Evolutionary conservation across 2,888 invertebrate genomes (phyloP).

Genomic region (Teleiodes luculella): DNA sequence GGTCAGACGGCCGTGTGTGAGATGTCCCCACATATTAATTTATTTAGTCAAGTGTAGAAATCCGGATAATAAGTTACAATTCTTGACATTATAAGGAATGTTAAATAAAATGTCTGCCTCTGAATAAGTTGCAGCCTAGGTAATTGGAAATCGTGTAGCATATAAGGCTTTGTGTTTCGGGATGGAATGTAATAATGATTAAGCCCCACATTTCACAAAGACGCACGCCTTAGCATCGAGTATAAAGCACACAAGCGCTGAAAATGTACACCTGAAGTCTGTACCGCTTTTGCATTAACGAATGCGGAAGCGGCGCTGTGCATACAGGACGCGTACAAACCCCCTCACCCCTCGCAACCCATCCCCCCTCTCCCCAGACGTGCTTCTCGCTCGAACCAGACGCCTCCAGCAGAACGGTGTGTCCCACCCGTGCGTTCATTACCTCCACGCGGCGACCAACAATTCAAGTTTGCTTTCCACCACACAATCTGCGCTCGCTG

Average conservation of each 20-base stretch:
- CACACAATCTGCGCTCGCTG: conserved; percentile 67
- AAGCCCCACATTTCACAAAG: conserved; percentile 70
- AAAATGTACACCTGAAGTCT: conserved; percentile 78
- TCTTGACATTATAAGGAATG: too few species aligned
- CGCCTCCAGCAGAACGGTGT: conserved; percentile 68
- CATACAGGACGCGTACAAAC: conserved; percentile 73
- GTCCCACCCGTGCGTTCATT: conserved; percentile 76
- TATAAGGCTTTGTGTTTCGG: conserved; percentile 38
- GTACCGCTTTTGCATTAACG: conserved; percentile 78
- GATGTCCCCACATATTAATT: too few species aligned
- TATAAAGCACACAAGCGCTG: conserved; percentile 75
- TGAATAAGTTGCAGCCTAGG: too few species aligned
- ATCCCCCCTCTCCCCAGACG: conserved; percentile 36
- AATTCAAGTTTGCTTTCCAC: conserved; percentile 78
- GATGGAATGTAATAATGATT: conserved; percentile 74
- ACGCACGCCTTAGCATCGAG: conserved; percentile 69
- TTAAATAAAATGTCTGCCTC: too few species aligned
- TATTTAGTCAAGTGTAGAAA: too few species aligned
- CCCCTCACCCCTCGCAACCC: conserved; percentile 35
- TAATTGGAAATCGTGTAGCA: not conserved
- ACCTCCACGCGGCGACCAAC: conserved; percentile 74
- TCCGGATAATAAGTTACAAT: too few species aligned
- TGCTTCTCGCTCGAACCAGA: conserved; percentile 65
- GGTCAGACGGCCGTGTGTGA: too few species aligned
- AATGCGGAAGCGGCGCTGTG: conserved; percentile 78